phyloP scores from a whole-genome alignment of 2,113 vertebrate genomes.

The Otolemur garnettii region DNA sequence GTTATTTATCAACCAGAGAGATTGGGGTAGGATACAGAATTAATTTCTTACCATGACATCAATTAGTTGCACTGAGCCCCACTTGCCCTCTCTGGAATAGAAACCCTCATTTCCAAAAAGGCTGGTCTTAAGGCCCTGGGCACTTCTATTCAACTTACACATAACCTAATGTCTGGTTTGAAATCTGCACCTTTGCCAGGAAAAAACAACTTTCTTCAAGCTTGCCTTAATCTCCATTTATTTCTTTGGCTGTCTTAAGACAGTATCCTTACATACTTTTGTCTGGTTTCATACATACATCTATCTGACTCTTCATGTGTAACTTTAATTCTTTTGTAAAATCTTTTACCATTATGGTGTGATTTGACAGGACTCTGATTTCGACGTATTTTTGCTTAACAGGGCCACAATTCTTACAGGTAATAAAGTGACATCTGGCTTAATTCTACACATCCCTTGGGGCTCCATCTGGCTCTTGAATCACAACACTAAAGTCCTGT shows the following conservation, averaged over 20 bases:
- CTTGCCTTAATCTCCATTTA: conserved; percentile 53
- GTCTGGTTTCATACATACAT: neutral
- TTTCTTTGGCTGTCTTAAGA: conserved; percentile 51
- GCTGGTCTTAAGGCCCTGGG: neutral
- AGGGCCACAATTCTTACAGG: neutral
- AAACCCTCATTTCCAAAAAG: neutral
- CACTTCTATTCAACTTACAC: neutral
- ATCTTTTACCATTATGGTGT: neutral
- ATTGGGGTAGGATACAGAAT: neutral
- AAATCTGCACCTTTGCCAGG: conserved; percentile 4
- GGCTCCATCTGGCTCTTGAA: conserved; percentile 11
- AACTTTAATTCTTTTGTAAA: conserved; percentile 49
- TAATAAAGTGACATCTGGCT: neutral
- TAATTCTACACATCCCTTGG: neutral
- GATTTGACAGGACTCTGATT: conserved; percentile 12
- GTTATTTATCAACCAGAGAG: conserved; percentile 14
- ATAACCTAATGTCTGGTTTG: neutral
- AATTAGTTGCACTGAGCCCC: neutral
- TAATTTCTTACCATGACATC: neutral
- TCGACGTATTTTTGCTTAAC: neutral
- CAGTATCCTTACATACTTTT: neutral
- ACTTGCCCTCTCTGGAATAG: neutral
- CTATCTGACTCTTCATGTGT: neutral
- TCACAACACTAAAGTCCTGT: neutral
- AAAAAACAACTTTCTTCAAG: neutral